Conservation (phyloP, 2,113 vertebrate genomes). For the Eurypyga helias region DNA sequence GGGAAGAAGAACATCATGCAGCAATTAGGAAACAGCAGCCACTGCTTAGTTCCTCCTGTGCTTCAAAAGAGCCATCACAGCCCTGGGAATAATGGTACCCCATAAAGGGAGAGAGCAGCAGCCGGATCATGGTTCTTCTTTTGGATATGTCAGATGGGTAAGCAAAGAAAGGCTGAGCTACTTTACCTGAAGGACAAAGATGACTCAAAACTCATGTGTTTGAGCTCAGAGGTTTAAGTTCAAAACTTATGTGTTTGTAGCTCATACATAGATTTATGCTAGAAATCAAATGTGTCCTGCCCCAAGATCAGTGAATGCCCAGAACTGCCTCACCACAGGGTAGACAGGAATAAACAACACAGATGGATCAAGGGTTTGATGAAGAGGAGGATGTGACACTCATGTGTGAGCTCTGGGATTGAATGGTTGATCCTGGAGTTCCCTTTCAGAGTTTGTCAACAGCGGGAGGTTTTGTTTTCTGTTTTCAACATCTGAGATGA, state of each 20-base stretch:
- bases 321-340: fast-evolving
- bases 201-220: neutral
- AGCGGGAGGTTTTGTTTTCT: neutral
- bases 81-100: neutral
- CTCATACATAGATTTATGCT: neutral
- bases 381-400: neutral
- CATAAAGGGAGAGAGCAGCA: neutral
- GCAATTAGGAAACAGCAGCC: neutral
- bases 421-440: neutral
- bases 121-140: neutral
- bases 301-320: neutral
- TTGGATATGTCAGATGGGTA: neutral
- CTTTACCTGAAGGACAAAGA: neutral
- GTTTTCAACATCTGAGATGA: neutral
- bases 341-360: neutral
- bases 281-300: neutral
- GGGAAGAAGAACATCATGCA: fast-evolving
- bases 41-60: neutral
- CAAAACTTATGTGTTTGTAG: neutral
- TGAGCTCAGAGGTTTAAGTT: neutral
- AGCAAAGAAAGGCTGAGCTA: neutral
- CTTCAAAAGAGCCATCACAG: neutral
- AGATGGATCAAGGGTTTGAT: neutral
- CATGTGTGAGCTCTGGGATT: neutral
- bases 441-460: neutral